Conservation (phyloP, 37 sponge, comb jelly and placozoan genomes). For the Trichoplax adhaerens region DNA sequence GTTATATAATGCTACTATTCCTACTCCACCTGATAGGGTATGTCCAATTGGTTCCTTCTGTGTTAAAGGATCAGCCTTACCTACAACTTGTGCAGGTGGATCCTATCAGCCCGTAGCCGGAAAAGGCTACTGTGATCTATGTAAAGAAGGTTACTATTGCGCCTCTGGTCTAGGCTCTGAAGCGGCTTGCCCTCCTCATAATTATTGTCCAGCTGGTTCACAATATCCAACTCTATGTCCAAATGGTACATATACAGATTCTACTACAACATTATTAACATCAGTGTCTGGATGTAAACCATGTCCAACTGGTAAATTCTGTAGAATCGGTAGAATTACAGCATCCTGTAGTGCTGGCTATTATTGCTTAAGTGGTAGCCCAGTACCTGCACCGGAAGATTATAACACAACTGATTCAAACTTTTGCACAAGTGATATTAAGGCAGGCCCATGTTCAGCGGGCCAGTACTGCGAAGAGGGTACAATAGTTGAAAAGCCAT, state of each 20-base stretch:
- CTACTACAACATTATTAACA: slow-evolving; percentile 1
- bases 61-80: not conserved
- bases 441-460: no score
- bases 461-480: slow-evolving; percentile 4
- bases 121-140: slow-evolving; percentile 5
- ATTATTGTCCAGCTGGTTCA: slow-evolving; percentile 20
- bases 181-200: slow-evolving; percentile 9
- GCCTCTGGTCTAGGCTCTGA: not conserved
- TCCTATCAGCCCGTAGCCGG: slow-evolving; percentile 3
- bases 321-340: not conserved
- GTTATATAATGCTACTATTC: slow-evolving; percentile 10
- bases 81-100: not conserved
- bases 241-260: slow-evolving; percentile 4
- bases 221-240: slow-evolving; percentile 15
- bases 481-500: not conserved
- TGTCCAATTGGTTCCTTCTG: not conserved
- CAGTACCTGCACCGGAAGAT: not conserved
- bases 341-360: slow-evolving; percentile 6
- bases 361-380: slow-evolving; percentile 7
- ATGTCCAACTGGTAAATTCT: slow-evolving; percentile 12
- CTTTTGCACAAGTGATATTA: no score
- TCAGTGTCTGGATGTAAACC: slow-evolving; percentile 5
- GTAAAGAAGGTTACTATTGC: slow-evolving; percentile 18
- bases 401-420: no score
- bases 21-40: slow-evolving; percentile 6